Conservation (phyloP, 2,113 vertebrate species). For the Hippopotamus amphibius region DNA sequence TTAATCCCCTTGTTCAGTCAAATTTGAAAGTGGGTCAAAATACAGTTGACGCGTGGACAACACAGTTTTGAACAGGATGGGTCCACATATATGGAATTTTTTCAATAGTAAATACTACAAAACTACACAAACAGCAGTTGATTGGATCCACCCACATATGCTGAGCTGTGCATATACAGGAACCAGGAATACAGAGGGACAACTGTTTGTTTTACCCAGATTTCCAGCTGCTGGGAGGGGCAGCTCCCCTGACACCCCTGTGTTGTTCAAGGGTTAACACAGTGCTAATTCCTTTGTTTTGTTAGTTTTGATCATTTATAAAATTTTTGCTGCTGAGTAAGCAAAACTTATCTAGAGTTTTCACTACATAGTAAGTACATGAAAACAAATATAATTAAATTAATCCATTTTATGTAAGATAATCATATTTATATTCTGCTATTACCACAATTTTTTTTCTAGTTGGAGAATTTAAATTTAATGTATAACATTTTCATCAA, state of each 20-base stretch:
- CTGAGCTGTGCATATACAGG: not conserved
- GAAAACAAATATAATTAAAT: not conserved
- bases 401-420: not conserved
- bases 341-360: not conserved
- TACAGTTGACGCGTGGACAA: not conserved
- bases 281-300: not conserved
- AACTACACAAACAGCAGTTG: not conserved
- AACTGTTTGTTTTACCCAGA: not conserved
- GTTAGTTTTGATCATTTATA: not conserved
- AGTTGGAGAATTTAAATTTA: not conserved
- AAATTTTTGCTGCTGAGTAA: not conserved
- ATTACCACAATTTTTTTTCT: not conserved
- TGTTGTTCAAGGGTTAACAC: not conserved
- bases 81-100: not conserved
- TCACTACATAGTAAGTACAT: not conserved
- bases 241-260: accelerated
- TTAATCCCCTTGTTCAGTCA: not conserved
- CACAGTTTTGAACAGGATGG: not conserved
- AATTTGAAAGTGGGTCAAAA: not conserved
- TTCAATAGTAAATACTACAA: not conserved
- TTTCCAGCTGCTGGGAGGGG: not conserved
- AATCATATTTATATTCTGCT: not conserved
- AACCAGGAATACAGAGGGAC: no score
- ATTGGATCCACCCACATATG: not conserved
- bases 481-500: not conserved